These are phyloP conservation scores for Gnathonemus longibarbis DNA, from an alignment of 2,113 vertebrate genomes.

Conservation along the genomic window DNA sequence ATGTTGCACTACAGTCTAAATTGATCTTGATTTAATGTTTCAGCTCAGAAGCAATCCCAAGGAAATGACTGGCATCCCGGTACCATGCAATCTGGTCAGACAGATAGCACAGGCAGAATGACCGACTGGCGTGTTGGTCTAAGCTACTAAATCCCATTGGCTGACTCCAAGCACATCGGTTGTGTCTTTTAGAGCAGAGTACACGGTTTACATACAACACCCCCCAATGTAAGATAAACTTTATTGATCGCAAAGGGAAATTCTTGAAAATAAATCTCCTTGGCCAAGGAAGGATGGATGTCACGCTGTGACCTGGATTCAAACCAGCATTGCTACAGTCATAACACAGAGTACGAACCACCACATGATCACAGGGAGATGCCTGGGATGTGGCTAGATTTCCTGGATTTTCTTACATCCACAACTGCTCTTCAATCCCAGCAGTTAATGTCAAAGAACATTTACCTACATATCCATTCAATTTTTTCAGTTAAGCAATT, in stretches of 20 bases:
- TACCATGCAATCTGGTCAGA: too few relatives aligned
- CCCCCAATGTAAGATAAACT: not conserved
- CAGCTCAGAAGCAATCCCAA: not conserved
- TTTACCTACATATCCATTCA: not conserved
- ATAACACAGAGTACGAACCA: not conserved
- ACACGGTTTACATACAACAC: not conserved
- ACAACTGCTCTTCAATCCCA: not conserved
- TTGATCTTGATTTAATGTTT: slow-evolving; percentile 5
- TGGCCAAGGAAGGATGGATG: not conserved
- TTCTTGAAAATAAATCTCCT: not conserved
- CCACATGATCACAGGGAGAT: not conserved
- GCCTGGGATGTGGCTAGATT: not conserved
- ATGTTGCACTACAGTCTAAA: not conserved
- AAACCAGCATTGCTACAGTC: not conserved
- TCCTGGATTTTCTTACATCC: not conserved
- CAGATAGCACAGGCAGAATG: not conserved
- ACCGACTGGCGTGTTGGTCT: not conserved
- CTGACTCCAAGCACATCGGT: not conserved
- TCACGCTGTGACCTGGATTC: not conserved
- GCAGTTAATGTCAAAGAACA: not conserved
- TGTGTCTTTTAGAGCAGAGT: not conserved
- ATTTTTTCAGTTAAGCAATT: not conserved
- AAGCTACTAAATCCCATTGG: not conserved
- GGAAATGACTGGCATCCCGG: not conserved
- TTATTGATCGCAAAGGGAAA: not conserved